Percentiles rank a stretch among this genome's conserved stretches.
Evolutionary conservation across 1,140 invertebrate species (phyloP).

Genomic region (Drosophila insularis): DNA sequence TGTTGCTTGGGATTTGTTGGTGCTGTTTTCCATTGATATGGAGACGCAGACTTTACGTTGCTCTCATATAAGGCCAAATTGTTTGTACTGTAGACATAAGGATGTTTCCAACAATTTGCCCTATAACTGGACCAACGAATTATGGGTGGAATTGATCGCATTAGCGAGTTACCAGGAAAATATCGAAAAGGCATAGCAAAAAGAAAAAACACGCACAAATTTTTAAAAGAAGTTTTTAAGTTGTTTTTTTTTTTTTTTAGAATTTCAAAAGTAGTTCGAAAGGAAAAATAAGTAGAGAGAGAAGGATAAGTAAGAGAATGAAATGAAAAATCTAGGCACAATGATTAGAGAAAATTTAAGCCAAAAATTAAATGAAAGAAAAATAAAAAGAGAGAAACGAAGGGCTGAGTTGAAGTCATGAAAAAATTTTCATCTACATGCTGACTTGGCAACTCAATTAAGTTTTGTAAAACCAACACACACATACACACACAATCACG

Average conservation of each 20-base stretch:
- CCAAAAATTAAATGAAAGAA: neutral
- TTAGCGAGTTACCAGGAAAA: neutral
- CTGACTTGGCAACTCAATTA: constrained; percentile 72
- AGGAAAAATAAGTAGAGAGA: neutral
- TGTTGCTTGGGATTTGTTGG: neutral
- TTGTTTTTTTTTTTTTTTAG: neutral
- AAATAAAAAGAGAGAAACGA: neutral
- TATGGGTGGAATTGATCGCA: neutral
- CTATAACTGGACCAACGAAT: neutral
- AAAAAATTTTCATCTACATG: constrained; percentile 33
- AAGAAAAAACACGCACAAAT: neutral
- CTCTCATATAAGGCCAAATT: neutral
- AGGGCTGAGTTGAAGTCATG: neutral
- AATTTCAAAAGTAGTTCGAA: neutral
- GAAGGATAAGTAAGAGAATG: neutral
- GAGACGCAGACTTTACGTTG: neutral
- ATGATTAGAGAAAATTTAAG: neutral
- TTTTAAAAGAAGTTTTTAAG: neutral
- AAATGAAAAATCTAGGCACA: neutral
- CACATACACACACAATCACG: neutral
- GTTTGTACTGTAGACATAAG: neutral
- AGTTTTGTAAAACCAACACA: constrained; percentile 42
- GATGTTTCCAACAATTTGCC: neutral
- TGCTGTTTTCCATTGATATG: neutral
- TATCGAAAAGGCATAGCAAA: neutral